Conservation (phyloP, 1,140 invertebrate species). For the Cotesia vestalis region DNA sequence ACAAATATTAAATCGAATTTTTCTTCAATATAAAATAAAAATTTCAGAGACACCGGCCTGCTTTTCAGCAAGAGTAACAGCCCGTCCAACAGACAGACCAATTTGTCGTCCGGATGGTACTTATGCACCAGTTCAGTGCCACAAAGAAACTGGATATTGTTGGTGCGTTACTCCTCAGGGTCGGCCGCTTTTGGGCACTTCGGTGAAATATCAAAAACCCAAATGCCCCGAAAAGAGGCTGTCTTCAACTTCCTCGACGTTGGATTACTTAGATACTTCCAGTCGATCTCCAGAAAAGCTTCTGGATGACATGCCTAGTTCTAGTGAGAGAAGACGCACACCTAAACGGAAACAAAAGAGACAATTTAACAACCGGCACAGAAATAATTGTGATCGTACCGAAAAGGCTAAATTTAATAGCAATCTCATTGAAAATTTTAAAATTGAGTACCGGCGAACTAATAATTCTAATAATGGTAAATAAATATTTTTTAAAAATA, state of each 20-base stretch:
- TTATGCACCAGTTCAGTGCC: conserved; percentile 86
- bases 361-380: conserved; percentile 51
- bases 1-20: background rate
- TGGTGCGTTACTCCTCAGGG: conserved; percentile 87
- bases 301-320: conserved; percentile 44
- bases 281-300: background rate
- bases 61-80: conserved; percentile 64
- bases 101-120: conserved; percentile 82
- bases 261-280: conserved; percentile 47
- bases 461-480: conserved; percentile 59
- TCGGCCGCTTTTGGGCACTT: conserved; percentile 79
- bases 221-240: conserved; percentile 67
- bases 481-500: background rate
- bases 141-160: conserved; percentile 77
- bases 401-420: conserved; percentile 83
- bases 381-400: conserved; percentile 71
- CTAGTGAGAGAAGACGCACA: conserved; percentile 51
- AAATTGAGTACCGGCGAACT: conserved; percentile 75
- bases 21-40: background rate
- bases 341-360: conserved; percentile 56
- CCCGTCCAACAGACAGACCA: conserved; percentile 62
- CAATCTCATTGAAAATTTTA: conserved; percentile 84
- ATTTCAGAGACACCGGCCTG: conserved; percentile 61
- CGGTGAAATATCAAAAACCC: conserved; percentile 73
- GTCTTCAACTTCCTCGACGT: conserved; percentile 7